A percentile compares a stretch with the other conserved stretches of the same genome.
Conservation (phyloP, 2,113 vertebrate genomes). For the Chloebia gouldiae region DNA sequence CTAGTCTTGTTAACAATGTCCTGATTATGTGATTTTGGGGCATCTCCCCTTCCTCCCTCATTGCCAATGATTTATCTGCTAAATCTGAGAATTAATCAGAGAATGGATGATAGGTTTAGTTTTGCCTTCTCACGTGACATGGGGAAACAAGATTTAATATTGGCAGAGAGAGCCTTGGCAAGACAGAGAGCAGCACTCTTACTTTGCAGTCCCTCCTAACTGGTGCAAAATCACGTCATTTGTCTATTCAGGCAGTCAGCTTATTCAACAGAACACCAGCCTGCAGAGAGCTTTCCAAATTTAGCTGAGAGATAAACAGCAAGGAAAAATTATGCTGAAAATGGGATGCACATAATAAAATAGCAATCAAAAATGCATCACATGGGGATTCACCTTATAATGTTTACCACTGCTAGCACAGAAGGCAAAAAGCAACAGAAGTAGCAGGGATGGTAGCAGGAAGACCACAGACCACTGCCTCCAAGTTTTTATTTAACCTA, state of each 20-base stretch:
- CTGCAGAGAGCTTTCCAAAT: slow-evolving; percentile 51
- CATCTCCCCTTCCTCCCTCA: neutral
- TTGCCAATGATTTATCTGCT: neutral
- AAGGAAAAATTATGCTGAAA: slow-evolving; percentile 11
- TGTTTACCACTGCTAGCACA: neutral
- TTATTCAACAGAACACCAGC: slow-evolving; percentile 28
- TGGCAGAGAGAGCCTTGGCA: neutral
- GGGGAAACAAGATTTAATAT: neutral
- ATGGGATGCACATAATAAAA: slow-evolving; percentile 16
- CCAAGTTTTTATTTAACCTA: neutral
- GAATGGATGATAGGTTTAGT: neutral
- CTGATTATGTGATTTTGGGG: neutral
- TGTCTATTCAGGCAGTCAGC: neutral
- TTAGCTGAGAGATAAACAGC: slow-evolving; percentile 45
- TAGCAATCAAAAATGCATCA: neutral
- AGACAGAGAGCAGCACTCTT: neutral
- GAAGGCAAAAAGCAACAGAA: neutral
- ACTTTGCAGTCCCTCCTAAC: neutral
- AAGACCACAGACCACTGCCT: neutral
- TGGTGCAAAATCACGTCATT: neutral
- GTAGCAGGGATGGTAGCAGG: neutral
- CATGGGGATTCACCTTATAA: neutral
- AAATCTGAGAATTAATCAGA: neutral
- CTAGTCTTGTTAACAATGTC: neutral
- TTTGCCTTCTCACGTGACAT: neutral